Evolutionary conservation across 2,113 vertebrate species (phyloP).

Genomic region (Oncorhynchus keta): DNA sequence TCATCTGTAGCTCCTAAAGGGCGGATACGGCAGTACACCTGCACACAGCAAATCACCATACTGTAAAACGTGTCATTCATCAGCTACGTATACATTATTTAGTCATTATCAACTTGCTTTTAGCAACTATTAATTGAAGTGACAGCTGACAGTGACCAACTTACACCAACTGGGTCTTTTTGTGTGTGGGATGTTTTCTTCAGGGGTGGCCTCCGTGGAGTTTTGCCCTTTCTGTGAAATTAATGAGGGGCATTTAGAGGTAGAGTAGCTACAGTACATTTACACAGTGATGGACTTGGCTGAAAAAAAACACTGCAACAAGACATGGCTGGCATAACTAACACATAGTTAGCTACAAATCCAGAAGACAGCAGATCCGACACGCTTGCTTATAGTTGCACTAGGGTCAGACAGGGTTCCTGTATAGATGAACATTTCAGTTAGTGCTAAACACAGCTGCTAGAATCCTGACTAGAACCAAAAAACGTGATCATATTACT

Average conservation of each 20-base stretch:
- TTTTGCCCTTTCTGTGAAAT: constrained; percentile 69
- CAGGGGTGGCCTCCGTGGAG: constrained; percentile 68
- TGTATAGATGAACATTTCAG: not conserved
- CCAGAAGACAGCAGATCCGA: not conserved
- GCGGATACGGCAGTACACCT: constrained; percentile 93
- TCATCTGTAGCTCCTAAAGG: constrained; percentile 79
- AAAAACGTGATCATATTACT: too few relatives aligned
- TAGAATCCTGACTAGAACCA: too few relatives aligned
- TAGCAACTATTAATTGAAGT: not conserved
- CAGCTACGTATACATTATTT: too few relatives aligned
- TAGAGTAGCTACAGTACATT: too few relatives aligned
- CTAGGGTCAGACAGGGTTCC: not conserved
- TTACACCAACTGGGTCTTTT: constrained; percentile 84
- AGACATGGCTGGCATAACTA: not conserved
- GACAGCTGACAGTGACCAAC: constrained; percentile 37
- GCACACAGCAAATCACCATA: not conserved
- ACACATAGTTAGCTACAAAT: not conserved
- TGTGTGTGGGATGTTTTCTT: constrained; percentile 74
- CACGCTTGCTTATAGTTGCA: too few relatives aligned
- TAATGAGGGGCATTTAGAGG: not conserved
- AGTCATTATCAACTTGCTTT: too few relatives aligned
- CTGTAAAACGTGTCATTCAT: too few relatives aligned
- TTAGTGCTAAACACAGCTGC: too few relatives aligned
- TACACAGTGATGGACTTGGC: too few relatives aligned
- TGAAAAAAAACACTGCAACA: not conserved